Base-by-base conservation (phyloP, 2,888 invertebrate species). In the Phoronis australis region DNA sequence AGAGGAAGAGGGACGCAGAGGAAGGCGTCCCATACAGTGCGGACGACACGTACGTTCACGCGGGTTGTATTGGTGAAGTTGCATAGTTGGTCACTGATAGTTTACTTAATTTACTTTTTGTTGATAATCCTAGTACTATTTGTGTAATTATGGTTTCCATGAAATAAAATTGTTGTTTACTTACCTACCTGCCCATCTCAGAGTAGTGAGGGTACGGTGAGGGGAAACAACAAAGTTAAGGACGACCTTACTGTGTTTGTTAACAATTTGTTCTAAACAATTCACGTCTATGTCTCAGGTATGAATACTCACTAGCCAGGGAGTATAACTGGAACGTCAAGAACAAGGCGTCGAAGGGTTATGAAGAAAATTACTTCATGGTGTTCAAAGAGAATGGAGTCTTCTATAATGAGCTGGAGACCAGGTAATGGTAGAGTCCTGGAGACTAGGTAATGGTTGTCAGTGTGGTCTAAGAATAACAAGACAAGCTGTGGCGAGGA, bases 301-400 rank as follows among this genome's bases (percentile, higher is more conserved):
- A 99, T 69, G 95, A 97, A 65, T 99, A 97, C 71, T 88, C 90
- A 77, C 90, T 99, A 86, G 92, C 95, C 0, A 83, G 99, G 55
- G 97, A 99, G 73, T 99, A 99, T 76, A 96, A 95, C 74, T 99
- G 97, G 97, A 96, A 95, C 71, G 96, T 97, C 21, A 96, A 97
- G 78, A 96, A 93, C 77, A 96, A 96, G 78, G 86, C 90, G 0
- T 89, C 89, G 0, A 88, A 89, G 73, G 92, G 93, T 35, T 95
- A 94, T 66, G 95, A 96, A 77, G 96, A 97, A 78, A 97, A 94
- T 75, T 96, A 95, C 74, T 96, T 94, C 80, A 86, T 96, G 78
- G 90, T 95, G 51, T 85, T 93, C 59, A 84, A 94, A 51, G 86
- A 87, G 59, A 90, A 91, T 73, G 88, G 88, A 37, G 90, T 94